Evolutionary conservation across 2,797 vertebrate genomes (phyloP).

Genomic region (Xiphorhynchus erythropygius): DNA sequence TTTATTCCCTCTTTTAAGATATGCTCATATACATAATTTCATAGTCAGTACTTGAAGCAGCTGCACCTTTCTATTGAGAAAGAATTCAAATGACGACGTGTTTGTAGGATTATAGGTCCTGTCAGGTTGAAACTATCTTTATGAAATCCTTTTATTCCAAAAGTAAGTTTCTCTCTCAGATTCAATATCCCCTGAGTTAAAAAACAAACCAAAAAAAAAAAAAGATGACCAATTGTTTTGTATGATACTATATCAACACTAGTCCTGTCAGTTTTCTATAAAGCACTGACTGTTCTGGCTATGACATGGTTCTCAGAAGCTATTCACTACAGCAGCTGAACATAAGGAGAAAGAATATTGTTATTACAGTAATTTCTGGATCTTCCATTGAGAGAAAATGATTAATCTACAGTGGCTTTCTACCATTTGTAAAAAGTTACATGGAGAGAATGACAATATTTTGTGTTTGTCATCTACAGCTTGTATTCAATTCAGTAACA

Average conservation of each 20-base stretch:
- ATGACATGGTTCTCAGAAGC: neutral
- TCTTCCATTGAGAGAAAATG: neutral
- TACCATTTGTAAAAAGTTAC: neutral
- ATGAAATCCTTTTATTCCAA: slow-evolving; percentile 34
- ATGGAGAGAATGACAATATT: neutral
- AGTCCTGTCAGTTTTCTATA: neutral
- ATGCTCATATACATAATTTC: slow-evolving; percentile 81
- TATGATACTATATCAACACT: neutral
- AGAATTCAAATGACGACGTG: slow-evolving; percentile 53
- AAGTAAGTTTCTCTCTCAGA: neutral
- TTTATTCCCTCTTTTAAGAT: slow-evolving; percentile 78
- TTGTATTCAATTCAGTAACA: neutral
- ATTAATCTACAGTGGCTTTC: neutral
- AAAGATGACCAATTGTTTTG: neutral
- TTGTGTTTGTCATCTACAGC: neutral
- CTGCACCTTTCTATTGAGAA: slow-evolving; percentile 63
- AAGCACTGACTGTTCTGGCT: neutral
- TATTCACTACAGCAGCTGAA: neutral
- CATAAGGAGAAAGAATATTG: neutral
- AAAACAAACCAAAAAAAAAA: neutral
- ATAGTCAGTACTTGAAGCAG: slow-evolving; percentile 72
- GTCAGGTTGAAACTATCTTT: slow-evolving; percentile 46
- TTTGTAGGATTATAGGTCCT: slow-evolving; percentile 48
- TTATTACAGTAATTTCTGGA: neutral
- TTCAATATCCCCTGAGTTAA: neutral